These are phyloP conservation scores for Suricata suricatta DNA, from an alignment of 2,113 vertebrate genomes.

Conservation along the genomic window DNA sequence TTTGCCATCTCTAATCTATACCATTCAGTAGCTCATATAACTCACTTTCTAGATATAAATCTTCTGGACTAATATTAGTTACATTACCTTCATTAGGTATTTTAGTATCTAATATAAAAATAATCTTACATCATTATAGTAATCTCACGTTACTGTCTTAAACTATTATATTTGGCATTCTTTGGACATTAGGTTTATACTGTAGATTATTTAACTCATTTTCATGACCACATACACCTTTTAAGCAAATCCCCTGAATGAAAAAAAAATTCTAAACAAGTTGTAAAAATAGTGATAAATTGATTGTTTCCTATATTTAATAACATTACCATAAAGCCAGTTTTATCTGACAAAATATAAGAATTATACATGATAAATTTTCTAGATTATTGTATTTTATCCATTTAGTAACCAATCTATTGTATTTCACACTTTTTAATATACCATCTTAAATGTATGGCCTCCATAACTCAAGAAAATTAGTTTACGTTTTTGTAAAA, in stretches of 20 bases:
- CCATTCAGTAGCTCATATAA: neutral
- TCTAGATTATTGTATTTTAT: neutral
- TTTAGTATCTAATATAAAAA: neutral
- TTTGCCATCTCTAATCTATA: neutral
- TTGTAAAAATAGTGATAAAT: neutral
- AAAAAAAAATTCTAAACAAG: neutral
- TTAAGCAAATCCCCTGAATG: neutral
- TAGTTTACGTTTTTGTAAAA: constrained; percentile 31
- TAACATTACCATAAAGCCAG: neutral
- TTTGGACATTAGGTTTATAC: neutral
- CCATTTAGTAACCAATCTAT: neutral
- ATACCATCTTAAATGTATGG: neutral
- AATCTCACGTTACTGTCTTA: neutral
- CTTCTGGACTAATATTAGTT: neutral
- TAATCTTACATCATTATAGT: neutral
- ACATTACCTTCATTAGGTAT: constrained; percentile 2
- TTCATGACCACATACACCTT: neutral
- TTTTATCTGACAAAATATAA: neutral
- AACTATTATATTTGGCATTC: neutral
- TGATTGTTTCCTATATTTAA: constrained; percentile 11
- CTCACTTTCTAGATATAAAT: neutral
- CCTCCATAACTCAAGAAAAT: neutral
- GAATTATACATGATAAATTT: constrained; percentile 9
- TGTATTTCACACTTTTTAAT: neutral
- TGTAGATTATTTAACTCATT: neutral